Conservation (phyloP, 2,797 vertebrate genomes). For the Catharus ustulatus region DNA sequence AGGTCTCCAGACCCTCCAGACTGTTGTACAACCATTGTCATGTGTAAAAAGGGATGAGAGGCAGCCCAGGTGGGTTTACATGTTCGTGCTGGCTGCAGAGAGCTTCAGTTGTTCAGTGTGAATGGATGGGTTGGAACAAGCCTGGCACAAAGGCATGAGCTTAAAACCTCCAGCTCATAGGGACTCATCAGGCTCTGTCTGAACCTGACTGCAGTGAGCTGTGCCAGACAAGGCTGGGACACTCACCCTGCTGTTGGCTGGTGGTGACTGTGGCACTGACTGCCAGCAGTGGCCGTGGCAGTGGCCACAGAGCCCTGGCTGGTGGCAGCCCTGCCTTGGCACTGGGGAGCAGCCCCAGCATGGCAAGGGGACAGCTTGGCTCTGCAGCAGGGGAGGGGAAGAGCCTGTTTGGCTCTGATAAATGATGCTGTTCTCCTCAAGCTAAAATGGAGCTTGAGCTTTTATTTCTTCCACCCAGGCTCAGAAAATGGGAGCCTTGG, state of each 20-base stretch:
- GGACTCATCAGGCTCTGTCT: background rate
- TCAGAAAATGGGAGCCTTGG: background rate
- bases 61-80: background rate
- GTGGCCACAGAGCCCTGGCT: rapidly evolving
- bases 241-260: rapidly evolving
- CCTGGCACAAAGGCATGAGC: rapidly evolving
- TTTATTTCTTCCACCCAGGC: background rate
- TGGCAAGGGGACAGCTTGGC: background rate
- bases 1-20: background rate
- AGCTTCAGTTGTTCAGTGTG: background rate
- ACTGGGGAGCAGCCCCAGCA: background rate
- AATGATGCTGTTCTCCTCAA: background rate
- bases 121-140: background rate
- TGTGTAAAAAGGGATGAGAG: background rate
- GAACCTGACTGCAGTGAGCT: background rate
- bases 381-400: background rate
- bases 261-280: rapidly evolving
- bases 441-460: background rate
- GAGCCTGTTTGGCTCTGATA: background rate
- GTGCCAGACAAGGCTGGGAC: background rate
- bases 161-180: background rate
- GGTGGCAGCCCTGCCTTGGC: background rate
- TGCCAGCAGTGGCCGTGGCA: background rate
- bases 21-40: background rate
- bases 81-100: background rate